Evolutionary conservation across 2,797 vertebrate genomes (phyloP).

Genomic region (Eospalax fontanierii): DNA sequence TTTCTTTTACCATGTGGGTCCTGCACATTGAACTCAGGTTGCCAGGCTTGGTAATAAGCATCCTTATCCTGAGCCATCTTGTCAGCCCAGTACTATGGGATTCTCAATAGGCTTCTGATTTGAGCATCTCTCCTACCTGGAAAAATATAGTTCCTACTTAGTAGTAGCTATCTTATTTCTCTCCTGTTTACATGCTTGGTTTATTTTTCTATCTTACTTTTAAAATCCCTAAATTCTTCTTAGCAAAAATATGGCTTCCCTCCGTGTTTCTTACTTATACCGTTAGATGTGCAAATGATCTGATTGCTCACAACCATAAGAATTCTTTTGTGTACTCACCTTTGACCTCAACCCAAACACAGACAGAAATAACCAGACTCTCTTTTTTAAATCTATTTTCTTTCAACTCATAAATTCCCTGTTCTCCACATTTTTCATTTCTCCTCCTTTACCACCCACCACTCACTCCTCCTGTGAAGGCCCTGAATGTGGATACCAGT

Average conservation of each 20-base stretch:
- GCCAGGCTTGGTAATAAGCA: neutral
- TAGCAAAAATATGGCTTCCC: neutral
- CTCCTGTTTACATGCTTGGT: conserved; percentile 21
- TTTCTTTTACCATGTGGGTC: neutral
- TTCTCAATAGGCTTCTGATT: neutral
- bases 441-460: neutral
- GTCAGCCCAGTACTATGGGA: neutral
- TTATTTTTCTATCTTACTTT: conserved; percentile 6
- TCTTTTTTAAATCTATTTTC: conserved; percentile 36
- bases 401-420: conserved; percentile 33
- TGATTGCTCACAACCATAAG: neutral
- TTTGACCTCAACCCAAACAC: neutral
- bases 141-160: conserved; percentile 51
- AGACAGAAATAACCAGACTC: conserved; percentile 7
- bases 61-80: neutral
- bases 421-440: neutral
- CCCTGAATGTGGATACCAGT: neutral
- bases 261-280: neutral
- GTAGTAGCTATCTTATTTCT: neutral
- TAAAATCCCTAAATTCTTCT: neutral
- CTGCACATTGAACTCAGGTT: neutral
- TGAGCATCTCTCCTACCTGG: neutral
- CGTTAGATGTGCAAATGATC: conserved; percentile 32
- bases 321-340: neutral
- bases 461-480: neutral